Evolutionary conservation across 1,140 invertebrate species (phyloP).

Genomic region (Phocides pigmalion): DNA sequence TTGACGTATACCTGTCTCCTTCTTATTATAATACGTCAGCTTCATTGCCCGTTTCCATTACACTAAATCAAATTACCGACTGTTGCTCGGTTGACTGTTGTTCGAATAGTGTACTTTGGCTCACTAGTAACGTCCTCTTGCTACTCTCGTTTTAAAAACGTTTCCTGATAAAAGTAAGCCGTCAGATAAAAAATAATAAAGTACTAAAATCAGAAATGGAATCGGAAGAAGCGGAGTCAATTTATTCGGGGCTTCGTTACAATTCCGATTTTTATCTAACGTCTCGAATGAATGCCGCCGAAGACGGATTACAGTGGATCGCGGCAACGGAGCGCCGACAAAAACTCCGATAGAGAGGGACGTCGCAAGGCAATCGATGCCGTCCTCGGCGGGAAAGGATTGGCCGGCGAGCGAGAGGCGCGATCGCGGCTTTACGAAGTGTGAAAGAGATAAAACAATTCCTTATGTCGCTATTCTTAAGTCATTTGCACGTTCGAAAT

Average conservation of each 20-base stretch:
- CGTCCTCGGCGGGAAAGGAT: constrained; percentile 71
- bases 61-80: constrained; percentile 75
- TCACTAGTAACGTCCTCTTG: constrained; percentile 19
- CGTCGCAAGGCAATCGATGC: constrained; percentile 70
- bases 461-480: constrained; percentile 81
- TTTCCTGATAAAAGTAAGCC: constrained; percentile 44
- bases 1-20: constrained; percentile 55
- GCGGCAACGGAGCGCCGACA: constrained; percentile 53
- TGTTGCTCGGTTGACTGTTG: constrained; percentile 52
- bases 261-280: constrained; percentile 79
- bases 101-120: constrained; percentile 35
- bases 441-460: constrained; percentile 82
- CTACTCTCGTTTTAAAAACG: constrained; percentile 31
- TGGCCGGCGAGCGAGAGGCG: constrained; percentile 62
- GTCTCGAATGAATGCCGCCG: constrained; percentile 72
- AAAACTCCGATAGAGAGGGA: constrained; percentile 76
- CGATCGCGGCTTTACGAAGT: constrained; percentile 76
- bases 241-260: constrained; percentile 75
- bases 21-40: constrained; percentile 73
- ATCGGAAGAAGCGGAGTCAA: constrained; percentile 69
- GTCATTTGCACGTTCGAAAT: constrained; percentile 69
- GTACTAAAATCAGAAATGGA: constrained; percentile 65
- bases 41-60: constrained; percentile 79
- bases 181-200: constrained; percentile 63
- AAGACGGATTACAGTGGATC: constrained; percentile 77